Base-by-base conservation (phyloP, 2,797 vertebrate genomes). In the Myotis planiceps region DNA sequence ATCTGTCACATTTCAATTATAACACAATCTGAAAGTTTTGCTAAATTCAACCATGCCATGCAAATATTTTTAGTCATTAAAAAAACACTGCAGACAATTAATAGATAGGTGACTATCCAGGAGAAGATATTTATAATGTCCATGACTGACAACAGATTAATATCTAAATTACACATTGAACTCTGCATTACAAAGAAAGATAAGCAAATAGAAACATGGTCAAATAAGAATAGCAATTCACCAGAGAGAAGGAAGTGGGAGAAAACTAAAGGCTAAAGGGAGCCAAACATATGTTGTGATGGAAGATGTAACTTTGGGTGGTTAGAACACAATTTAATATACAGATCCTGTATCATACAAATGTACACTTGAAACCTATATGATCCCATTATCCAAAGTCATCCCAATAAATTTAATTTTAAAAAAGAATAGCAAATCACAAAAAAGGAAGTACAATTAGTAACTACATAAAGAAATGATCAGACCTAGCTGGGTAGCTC, bases 61-160 rank as follows among this genome's bases (percentile, higher is more conserved):
- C 42, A 71, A 55, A 84, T 1, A 39, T 3, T 71, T 94, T 88
- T 78, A n/a, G 32, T 84, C 55, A n/a, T 53, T 71, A 88, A 72
- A 74, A 69, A 75, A 29, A 63, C 10, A 68, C 10, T 39, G 58
- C 2, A 94, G 39, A 63, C 63, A 96, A 85, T 49, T 84, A 74
- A 65, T 53, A 85, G 49, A 74, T 27, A 69, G 8, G 7, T 49
- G 32, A 88, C 39, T 80, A 13, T 76, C 60, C 72, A 29, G 68
- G 39, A 91, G 25, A 92, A 68, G n/a, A 42, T 79, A 23, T 76
- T 96, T 89, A 82, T 74, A 95, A 81, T 74, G 4, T 82, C 5
- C 23, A 49, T 72, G 37, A 58, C 21, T 84, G n/a, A 75, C 29
- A 72, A 72, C 23, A 93, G 63, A 76, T 81, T 60, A 88, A 32